Percentiles rank a stretch among this genome's conserved stretches.
These are phyloP conservation scores for Heliconius melpomene DNA, from an alignment of 1,140 invertebrate species.

Conservation along the genomic window DNA sequence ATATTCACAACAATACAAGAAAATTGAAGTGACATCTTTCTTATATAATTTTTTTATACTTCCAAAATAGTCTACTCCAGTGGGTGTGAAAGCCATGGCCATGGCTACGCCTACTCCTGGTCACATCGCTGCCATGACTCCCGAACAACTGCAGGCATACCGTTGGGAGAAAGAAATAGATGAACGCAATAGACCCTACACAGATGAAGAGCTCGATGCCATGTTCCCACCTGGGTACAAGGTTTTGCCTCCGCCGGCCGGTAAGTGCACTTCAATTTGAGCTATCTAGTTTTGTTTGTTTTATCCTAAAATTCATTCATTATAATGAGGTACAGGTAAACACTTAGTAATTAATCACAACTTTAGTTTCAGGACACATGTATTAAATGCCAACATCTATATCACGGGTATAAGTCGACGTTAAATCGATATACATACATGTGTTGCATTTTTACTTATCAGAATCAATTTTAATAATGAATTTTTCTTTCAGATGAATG, in stretches of 20 bases:
- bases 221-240: slow-evolving; percentile 99
- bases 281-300: slow-evolving; percentile 34
- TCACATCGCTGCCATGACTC: slow-evolving; percentile 98
- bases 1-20: too few species aligned
- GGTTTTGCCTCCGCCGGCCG: slow-evolving; percentile 96
- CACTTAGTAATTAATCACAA: slow-evolving; percentile 68
- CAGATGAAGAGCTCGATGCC: slow-evolving; percentile 98
- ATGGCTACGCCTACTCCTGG: slow-evolving; percentile 98
- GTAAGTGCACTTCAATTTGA: slow-evolving; percentile 70
- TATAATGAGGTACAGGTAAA: slow-evolving; percentile 42
- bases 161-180: slow-evolving; percentile 99
- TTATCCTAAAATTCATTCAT: slow-evolving; percentile 39
- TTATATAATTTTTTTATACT: slow-evolving; percentile 23
- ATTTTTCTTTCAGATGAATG: slow-evolving; percentile 80
- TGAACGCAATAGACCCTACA: slow-evolving; percentile 96
- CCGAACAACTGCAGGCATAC: slow-evolving; percentile 98
- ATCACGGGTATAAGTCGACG: slow-evolving; percentile 46
- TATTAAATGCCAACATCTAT: slow-evolving; percentile 59
- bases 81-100: slow-evolving; percentile 97
- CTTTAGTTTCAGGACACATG: slow-evolving; percentile 80
- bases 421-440: slow-evolving; percentile 58
- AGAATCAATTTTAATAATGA: slow-evolving; percentile 58
- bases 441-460: slow-evolving; percentile 54
- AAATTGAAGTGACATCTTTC: slow-evolving; percentile 11
- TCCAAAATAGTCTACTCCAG: slow-evolving; percentile 87